A percentile compares a stretch with the other conserved stretches of the same genome.
These are phyloP conservation scores for Micronycteris hirsuta DNA, from an alignment of 2,113 vertebrate species.

Conservation along the genomic window DNA sequence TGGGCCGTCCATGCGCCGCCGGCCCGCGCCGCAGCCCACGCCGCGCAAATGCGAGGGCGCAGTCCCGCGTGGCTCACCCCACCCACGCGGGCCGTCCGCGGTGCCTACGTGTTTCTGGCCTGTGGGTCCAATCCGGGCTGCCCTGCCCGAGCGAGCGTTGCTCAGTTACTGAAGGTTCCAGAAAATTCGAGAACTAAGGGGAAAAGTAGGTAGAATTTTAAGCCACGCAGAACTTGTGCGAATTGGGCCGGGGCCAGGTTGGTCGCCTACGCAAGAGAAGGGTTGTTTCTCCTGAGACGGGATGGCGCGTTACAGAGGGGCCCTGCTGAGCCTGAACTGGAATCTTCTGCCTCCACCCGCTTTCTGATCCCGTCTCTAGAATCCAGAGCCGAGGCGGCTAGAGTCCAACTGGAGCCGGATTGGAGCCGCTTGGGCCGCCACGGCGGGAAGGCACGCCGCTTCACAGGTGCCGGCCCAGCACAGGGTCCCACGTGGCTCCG, in stretches of 20 bases:
- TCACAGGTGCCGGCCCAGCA: not conserved
- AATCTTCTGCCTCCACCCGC: not conserved
- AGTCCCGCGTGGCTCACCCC: not conserved
- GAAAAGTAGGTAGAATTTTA: slow-evolving; percentile 24
- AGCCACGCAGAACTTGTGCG: not conserved
- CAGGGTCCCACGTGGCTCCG: not conserved
- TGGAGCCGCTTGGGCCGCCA: not conserved
- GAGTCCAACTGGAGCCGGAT: not conserved
- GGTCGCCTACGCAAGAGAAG: not conserved
- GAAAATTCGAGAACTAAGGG: slow-evolving; percentile 21
- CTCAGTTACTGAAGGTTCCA: not conserved
- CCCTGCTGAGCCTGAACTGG: not conserved
- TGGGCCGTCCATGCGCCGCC: not conserved
- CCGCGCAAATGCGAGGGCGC: not conserved
- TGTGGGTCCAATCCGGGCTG: not conserved
- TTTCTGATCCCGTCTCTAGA: not conserved
- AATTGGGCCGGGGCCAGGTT: not conserved
- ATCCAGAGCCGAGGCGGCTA: not conserved
- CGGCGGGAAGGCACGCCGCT: not conserved
- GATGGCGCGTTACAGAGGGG: not conserved
- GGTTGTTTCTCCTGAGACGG: slow-evolving; percentile 32
- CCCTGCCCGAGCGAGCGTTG: not conserved
- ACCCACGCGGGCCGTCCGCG: not conserved
- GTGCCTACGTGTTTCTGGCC: not conserved
- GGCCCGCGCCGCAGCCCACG: not conserved